phyloP scores from a whole-genome alignment of 2,113 vertebrate genomes.

The Misgurnus mizolepis region DNA sequence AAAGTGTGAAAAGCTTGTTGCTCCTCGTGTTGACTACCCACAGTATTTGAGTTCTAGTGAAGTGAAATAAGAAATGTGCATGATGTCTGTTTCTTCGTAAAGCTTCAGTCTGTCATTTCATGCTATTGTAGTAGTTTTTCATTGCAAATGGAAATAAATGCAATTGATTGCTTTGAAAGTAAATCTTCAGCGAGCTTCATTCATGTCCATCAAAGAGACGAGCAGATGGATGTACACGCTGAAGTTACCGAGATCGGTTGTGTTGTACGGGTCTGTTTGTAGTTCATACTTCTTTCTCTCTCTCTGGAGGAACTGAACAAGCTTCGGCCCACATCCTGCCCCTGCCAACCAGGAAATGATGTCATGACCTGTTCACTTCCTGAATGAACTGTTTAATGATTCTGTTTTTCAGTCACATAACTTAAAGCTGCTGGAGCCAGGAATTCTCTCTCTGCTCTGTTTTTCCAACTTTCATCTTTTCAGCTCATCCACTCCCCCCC shows the following conservation, averaged over 20 bases:
- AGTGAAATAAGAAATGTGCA: too few relatives aligned
- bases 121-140: too few relatives aligned
- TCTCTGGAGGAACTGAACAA: constrained; percentile 60
- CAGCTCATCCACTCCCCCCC: background rate
- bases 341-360: constrained; percentile 72
- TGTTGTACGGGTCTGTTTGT: background rate
- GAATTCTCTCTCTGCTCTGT: constrained; percentile 3
- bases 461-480: constrained; percentile 11
- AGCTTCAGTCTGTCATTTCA: too few relatives aligned
- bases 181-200: too few relatives aligned
- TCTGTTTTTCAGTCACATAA: constrained; percentile 47
- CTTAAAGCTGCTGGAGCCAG: constrained; percentile 49
- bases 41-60: too few relatives aligned
- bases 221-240: too few relatives aligned
- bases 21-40: too few relatives aligned
- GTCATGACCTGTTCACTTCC: constrained; percentile 77
- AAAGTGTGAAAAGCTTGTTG: too few relatives aligned
- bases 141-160: too few relatives aligned
- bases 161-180: too few relatives aligned
- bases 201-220: background rate
- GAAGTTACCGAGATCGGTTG: background rate
- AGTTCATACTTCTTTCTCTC: background rate
- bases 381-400: constrained; percentile 75
- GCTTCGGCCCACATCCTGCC: constrained; percentile 66
- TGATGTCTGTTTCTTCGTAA: too few relatives aligned